These are phyloP conservation scores for Theonella swinhoei DNA, from an alignment of 37 sponge, comb jelly and placozoan species.

Conservation along the genomic window DNA sequence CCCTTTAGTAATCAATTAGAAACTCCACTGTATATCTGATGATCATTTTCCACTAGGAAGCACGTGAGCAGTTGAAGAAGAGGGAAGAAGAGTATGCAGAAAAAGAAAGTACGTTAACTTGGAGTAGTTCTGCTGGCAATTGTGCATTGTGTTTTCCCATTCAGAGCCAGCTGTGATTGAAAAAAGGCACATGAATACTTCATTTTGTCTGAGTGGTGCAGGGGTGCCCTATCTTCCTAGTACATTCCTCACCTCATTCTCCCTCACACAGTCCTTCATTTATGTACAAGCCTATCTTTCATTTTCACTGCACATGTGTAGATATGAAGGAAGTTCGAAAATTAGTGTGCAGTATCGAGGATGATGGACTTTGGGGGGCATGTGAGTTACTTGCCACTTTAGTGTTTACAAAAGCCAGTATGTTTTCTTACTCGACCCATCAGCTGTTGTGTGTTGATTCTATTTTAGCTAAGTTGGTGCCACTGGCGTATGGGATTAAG, in stretches of 20 bases:
- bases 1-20: no score
- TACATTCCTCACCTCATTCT: not conserved
- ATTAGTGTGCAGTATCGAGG: constrained; percentile 24
- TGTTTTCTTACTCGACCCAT: no score
- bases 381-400: constrained; percentile 31
- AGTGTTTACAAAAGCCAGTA: no score
- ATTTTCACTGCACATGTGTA: constrained; percentile 38
- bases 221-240: no score
- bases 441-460: no score
- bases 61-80: constrained; percentile 66
- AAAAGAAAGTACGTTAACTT: constrained; percentile 71
- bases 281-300: no score
- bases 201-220: no score
- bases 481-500: constrained; percentile 92
- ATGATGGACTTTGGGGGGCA: constrained; percentile 77
- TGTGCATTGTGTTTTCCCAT: not conserved
- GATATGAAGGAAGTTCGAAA: constrained; percentile 39
- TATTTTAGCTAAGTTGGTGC: constrained; percentile 80
- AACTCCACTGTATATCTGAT: not conserved
- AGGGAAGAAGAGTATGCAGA: constrained; percentile 60
- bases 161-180: constrained; percentile 63
- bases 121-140: not conserved
- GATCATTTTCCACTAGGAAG: constrained; percentile 26
- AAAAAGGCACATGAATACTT: no score
- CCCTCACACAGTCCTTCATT: no score